Conservation (phyloP, 2,797 vertebrate genomes). For the Simalia tracyae region DNA sequence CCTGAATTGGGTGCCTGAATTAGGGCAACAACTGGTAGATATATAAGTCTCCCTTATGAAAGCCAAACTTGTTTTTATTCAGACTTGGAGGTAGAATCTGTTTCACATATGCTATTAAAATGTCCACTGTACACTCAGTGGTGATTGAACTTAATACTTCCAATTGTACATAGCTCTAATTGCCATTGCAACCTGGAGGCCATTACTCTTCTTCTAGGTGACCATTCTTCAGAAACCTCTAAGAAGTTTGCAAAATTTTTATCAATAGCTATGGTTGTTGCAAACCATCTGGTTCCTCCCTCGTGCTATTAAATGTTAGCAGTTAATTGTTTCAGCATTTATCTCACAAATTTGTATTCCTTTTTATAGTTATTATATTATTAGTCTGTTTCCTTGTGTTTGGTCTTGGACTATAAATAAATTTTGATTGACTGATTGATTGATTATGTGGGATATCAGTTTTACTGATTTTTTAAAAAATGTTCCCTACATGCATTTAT, state of each 20-base stretch:
- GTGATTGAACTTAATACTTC: not conserved
- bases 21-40: not conserved
- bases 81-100: not conserved
- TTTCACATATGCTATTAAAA: not conserved
- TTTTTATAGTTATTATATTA: not conserved
- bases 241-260: not conserved
- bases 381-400: not conserved
- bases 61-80: not conserved
- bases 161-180: not conserved
- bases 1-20: not conserved
- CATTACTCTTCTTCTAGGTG: not conserved
- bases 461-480: not conserved
- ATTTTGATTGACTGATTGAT: not conserved
- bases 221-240: not conserved
- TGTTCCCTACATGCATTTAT: not conserved
- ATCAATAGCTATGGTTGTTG: not conserved
- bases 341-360: not conserved
- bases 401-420: not conserved
- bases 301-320: not conserved
- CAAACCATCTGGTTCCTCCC: not conserved
- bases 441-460: not conserved
- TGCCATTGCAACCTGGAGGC: not conserved
- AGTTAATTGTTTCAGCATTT: not conserved
- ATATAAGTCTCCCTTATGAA: not conserved
- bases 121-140: not conserved